Evolutionary conservation across 2,113 vertebrate genomes (phyloP).

Genomic region (Hypocryptadius cinnamomeus): DNA sequence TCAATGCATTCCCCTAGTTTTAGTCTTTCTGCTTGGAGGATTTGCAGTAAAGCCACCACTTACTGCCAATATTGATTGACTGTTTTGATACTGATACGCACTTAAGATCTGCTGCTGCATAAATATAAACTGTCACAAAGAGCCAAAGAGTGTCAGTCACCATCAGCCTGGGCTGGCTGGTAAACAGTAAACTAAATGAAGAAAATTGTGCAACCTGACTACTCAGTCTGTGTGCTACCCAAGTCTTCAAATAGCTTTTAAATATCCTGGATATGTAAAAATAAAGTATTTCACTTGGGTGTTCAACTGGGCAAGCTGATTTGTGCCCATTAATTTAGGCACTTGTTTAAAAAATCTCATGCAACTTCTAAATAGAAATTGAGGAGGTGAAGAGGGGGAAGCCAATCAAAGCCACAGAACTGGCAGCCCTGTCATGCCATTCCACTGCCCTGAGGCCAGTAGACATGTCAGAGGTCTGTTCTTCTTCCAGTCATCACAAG

Average conservation of each 20-base stretch:
- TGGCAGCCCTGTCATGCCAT: accelerated
- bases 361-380: background rate
- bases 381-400: background rate
- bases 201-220: background rate
- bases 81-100: background rate
- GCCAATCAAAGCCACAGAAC: background rate
- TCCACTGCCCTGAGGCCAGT: background rate
- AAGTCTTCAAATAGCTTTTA: background rate
- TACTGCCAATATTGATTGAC: background rate
- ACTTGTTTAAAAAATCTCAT: background rate
- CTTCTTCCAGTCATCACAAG: background rate
- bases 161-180: background rate
- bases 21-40: background rate
- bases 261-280: background rate
- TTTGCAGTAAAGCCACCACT: background rate
- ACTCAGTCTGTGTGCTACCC: background rate
- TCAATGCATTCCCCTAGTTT: background rate
- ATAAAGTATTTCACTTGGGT: background rate
- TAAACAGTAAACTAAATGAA: background rate
- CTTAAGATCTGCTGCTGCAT: background rate
- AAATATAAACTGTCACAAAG: background rate
- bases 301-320: background rate
- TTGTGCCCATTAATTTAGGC: background rate
- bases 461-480: background rate
- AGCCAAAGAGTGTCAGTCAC: background rate